Percentiles rank a stretch among this genome's conserved stretches.
phyloP scores from a whole-genome alignment of 1,140 invertebrate genomes.

The Diuraphis noxia region DNA sequence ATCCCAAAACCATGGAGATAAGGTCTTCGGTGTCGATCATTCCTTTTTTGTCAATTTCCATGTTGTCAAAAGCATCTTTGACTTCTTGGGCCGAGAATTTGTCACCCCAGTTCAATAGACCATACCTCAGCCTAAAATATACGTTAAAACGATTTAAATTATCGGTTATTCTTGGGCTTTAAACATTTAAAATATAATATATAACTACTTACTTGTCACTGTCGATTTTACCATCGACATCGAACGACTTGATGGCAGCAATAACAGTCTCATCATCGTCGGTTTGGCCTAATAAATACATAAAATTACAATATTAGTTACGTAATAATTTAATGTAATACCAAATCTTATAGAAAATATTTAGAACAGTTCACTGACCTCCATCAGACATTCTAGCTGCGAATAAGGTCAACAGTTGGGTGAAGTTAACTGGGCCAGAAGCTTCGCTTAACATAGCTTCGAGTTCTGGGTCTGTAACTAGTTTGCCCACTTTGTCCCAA shows the following conservation, averaged over 20 bases:
- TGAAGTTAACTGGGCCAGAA: slow-evolving; percentile 93
- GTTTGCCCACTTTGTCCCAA: slow-evolving; percentile 91
- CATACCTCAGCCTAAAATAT: slow-evolving; percentile 80
- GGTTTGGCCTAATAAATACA: slow-evolving; percentile 62
- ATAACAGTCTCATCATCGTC: slow-evolving; percentile 95
- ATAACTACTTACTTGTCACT: slow-evolving; percentile 69
- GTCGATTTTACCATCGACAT: slow-evolving; percentile 85
- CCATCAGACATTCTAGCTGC: slow-evolving; percentile 81
- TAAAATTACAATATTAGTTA: not conserved
- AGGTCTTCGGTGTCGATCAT: slow-evolving; percentile 89
- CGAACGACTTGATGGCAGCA: slow-evolving; percentile 94
- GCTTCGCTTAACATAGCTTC: slow-evolving; percentile 90
- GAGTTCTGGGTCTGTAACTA: slow-evolving; percentile 86
- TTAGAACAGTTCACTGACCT: slow-evolving; percentile 35
- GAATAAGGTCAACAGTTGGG: slow-evolving; percentile 89
- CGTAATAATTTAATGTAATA: not conserved
- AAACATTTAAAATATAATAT: too few species aligned
- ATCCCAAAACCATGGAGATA: slow-evolving; percentile 58
- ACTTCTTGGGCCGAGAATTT: slow-evolving; percentile 92
- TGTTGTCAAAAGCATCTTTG: slow-evolving; percentile 92
- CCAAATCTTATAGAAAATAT: not conserved
- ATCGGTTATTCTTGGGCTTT: not conserved
- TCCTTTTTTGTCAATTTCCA: slow-evolving; percentile 90
- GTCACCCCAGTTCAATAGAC: slow-evolving; percentile 94
- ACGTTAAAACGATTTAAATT: too few species aligned